Percentiles rank a stretch among this genome's conserved stretches.
Evolutionary conservation across 2,797 vertebrate species (phyloP).

Genomic region (Spinus olivaceus): DNA sequence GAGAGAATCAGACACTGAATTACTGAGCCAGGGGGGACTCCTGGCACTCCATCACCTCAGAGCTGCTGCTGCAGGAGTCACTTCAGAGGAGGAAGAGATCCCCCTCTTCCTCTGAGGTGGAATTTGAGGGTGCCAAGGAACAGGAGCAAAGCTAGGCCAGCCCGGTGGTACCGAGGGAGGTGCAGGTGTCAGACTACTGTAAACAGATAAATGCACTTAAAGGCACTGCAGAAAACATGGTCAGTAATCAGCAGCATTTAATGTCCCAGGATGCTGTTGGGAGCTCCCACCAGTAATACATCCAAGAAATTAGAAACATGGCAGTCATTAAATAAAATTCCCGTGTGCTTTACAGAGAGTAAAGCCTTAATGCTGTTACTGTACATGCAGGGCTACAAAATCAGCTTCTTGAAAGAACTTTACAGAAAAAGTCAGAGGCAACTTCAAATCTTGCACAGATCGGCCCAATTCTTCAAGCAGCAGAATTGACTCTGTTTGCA

Average conservation of each 20-base stretch:
- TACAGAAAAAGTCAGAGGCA: slow-evolving; percentile 67
- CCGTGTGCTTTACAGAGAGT: not conserved
- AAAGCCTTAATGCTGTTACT: slow-evolving; percentile 35
- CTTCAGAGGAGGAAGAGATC: not conserved
- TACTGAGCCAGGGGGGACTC: not conserved
- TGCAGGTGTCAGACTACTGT: not conserved
- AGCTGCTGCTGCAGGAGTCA: not conserved
- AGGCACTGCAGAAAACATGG: slow-evolving; percentile 41
- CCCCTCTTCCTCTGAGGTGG: not conserved
- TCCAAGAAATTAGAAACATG: slow-evolving; percentile 32
- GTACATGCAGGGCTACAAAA: slow-evolving; percentile 72
- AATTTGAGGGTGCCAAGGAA: not conserved
- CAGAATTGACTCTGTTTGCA: slow-evolving; percentile 10
- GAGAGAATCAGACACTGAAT: not conserved
- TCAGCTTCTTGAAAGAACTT: slow-evolving; percentile 69
- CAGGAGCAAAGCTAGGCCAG: not conserved
- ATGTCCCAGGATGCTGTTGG: slow-evolving; percentile 5
- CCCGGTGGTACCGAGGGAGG: not conserved
- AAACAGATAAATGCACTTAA: not conserved
- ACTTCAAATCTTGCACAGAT: slow-evolving; percentile 33
- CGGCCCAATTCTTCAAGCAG: slow-evolving; percentile 59
- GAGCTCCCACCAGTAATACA: slow-evolving; percentile 28
- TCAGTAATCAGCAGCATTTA: slow-evolving; percentile 51
- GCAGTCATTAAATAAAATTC: slow-evolving; percentile 44
- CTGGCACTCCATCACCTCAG: not conserved